These are phyloP conservation scores for Caprella mutica DNA, from an alignment of 2,888 invertebrate genomes.

Conservation along the genomic window DNA sequence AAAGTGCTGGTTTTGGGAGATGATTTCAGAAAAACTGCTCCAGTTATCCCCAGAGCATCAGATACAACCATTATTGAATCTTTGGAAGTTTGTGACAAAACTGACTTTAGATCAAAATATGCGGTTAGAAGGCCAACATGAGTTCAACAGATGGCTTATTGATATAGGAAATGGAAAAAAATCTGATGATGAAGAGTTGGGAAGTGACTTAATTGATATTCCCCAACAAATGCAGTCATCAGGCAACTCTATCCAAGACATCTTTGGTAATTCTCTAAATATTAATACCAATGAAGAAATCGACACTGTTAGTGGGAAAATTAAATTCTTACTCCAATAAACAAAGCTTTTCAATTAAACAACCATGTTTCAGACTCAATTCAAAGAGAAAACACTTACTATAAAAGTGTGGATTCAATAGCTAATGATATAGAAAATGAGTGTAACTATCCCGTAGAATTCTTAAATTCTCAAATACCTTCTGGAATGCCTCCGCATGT, in stretches of 20 bases:
- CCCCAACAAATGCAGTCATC: background rate
- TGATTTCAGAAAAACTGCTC: background rate
- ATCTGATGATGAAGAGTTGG: background rate
- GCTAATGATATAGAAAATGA: background rate
- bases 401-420: background rate
- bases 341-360: background rate
- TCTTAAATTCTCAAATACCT: background rate
- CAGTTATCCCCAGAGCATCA: background rate
- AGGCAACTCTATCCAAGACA: background rate
- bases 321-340: background rate
- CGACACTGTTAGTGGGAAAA: background rate
- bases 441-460: background rate
- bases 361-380: background rate
- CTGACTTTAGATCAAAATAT: too few relatives aligned
- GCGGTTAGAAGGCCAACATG: background rate
- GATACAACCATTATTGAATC: background rate
- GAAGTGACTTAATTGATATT: background rate
- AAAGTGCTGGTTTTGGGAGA: background rate
- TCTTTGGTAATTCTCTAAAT: background rate
- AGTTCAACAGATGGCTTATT: background rate
- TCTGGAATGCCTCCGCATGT: slow-evolving; percentile 1
- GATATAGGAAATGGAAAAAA: background rate
- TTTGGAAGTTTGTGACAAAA: background rate
- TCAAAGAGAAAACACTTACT: background rate
- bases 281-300: background rate